These are phyloP conservation scores for Pachycephus smyrnensis DNA, from an alignment of 2,888 invertebrate genomes.

Conservation along the genomic window DNA sequence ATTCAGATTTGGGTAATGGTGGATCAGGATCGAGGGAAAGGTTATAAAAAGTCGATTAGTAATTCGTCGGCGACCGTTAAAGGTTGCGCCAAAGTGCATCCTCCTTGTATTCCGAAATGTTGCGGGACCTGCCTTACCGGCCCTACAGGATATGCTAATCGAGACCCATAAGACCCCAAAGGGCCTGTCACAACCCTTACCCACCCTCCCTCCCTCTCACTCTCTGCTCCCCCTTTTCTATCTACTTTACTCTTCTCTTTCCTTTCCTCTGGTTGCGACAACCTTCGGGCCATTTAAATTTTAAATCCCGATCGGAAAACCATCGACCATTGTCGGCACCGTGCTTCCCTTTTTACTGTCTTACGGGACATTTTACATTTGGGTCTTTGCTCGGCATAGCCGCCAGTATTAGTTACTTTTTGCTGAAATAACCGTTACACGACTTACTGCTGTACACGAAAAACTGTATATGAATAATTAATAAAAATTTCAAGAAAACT, in stretches of 20 bases:
- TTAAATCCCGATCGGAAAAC: constrained; percentile 50
- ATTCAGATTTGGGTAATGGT: constrained; percentile 1
- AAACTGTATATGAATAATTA: background rate
- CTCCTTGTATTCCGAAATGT: constrained; percentile 44
- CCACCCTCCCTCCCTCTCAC: constrained; percentile 10
- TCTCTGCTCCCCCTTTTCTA: constrained; percentile 12
- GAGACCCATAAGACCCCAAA: constrained; percentile 34
- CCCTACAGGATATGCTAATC: constrained; percentile 64
- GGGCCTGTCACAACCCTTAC: constrained; percentile 20
- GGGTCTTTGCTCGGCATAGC: background rate
- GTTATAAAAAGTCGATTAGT: constrained; percentile 49
- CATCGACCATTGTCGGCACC: constrained; percentile 17
- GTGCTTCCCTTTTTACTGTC: background rate
- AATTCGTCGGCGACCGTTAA: constrained; percentile 60
- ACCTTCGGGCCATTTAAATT: constrained; percentile 48
- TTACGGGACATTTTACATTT: background rate
- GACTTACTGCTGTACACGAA: background rate
- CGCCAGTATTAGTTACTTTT: background rate
- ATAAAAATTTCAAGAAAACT: background rate
- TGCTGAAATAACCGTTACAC: background rate
- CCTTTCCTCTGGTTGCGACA: background rate
- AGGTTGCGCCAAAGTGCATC: constrained; percentile 40
- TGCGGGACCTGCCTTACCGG: constrained; percentile 61
- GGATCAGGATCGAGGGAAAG: background rate
- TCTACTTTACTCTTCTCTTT: constrained; percentile 19